Evolutionary conservation across 2,113 vertebrate genomes (phyloP).

Genomic region (Epinephelus cyanopodus): DNA sequence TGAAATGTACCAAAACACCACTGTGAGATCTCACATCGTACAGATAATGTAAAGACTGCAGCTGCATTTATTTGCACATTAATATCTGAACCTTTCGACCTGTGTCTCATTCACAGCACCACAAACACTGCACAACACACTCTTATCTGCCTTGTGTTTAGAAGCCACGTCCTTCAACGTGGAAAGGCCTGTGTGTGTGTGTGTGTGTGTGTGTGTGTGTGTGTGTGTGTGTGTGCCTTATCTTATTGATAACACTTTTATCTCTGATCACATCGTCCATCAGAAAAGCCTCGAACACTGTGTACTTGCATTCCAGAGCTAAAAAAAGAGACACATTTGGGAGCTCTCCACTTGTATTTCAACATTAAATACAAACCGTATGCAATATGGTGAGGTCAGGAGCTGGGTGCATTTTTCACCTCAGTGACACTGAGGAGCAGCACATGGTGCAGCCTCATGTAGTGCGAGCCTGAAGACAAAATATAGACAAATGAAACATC

Average conservation of each 20-base stretch:
- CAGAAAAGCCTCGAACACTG: slow-evolving; percentile 35
- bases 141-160: slow-evolving; percentile 36
- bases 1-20: not conserved
- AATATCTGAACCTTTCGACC: not conserved
- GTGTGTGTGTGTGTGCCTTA: slow-evolving; percentile 15
- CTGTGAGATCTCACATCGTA: not conserved
- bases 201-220: not conserved
- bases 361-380: slow-evolving; percentile 35
- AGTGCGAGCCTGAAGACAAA: slow-evolving; percentile 1
- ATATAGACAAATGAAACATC: not conserved
- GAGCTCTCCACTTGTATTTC: slow-evolving; percentile 30
- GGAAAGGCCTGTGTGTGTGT: slow-evolving; percentile 13
- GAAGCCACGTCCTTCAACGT: slow-evolving; percentile 21
- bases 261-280: slow-evolving; percentile 49
- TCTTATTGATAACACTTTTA: slow-evolving; percentile 58
- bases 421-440: slow-evolving; percentile 16
- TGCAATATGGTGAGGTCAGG: slow-evolving; percentile 19
- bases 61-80: too few relatives aligned
- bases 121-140: slow-evolving; percentile 9
- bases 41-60: not conserved
- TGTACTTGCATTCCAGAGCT: slow-evolving; percentile 39
- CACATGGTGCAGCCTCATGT: not conserved
- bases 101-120: not conserved
- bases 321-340: not conserved
- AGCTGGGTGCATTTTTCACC: slow-evolving; percentile 37